Evolutionary conservation across 2,888 invertebrate species (phyloP).

Genomic region (Hoplodrina ambigua): DNA sequence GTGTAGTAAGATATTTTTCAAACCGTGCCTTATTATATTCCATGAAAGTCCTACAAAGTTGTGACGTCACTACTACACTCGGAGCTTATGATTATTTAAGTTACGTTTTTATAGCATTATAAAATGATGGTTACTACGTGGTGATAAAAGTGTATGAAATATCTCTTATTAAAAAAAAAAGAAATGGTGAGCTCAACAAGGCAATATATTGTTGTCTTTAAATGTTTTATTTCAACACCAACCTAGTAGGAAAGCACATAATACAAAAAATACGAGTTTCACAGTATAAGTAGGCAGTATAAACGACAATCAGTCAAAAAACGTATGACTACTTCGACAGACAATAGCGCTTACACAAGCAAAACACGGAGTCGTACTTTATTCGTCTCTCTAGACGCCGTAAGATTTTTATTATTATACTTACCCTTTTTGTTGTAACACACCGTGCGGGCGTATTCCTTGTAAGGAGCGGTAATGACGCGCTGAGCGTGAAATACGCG

Average conservation of each 20-base stretch:
- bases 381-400: constrained; percentile 75
- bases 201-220: constrained; percentile 29
- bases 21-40: too few species aligned
- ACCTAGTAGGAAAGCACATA: constrained; percentile 18
- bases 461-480: constrained; percentile 84
- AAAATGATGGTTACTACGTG: constrained; percentile 18
- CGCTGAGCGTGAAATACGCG: constrained; percentile 88
- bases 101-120: constrained; percentile 29
- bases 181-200: constrained; percentile 12
- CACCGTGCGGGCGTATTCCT: constrained; percentile 74
- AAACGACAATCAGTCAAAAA: constrained; percentile 58
- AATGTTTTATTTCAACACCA: constrained; percentile 32
- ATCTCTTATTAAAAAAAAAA: constrained; percentile 35
- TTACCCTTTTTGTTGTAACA: constrained; percentile 83
- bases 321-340: constrained; percentile 60
- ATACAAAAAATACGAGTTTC: constrained; percentile 30
- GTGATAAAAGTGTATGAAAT: constrained; percentile 27
- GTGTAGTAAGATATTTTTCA: too few species aligned
- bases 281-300: constrained; percentile 48
- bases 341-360: constrained; percentile 67
- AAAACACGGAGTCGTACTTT: constrained; percentile 75
- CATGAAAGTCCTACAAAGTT: constrained; percentile 14
- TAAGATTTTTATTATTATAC: constrained; percentile 88
- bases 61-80: constrained; percentile 28
- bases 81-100: constrained; percentile 17